phyloP scores from a whole-genome alignment of 2,888 invertebrate species.

The Hydraecia micacea region DNA sequence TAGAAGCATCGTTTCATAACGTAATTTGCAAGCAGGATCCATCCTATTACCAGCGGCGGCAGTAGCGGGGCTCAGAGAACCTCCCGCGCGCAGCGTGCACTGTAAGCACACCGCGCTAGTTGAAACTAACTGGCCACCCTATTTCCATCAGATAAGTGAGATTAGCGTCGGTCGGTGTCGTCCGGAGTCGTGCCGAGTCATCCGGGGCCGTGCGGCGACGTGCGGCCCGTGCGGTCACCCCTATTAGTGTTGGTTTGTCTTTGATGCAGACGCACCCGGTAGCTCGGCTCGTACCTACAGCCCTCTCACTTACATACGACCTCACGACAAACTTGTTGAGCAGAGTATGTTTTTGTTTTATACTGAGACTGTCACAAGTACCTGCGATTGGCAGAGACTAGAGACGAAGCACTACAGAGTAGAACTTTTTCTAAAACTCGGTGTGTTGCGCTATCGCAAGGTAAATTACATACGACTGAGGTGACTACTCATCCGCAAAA shows the following conservation, averaged over 20 bases:
- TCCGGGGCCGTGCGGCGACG: not conserved
- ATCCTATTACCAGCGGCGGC: not conserved
- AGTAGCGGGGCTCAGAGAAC: not conserved
- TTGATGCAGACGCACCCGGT: not conserved
- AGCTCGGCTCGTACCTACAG: not conserved
- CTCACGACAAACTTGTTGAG: not conserved
- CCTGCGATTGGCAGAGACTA: not conserved
- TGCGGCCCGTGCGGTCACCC: not conserved
- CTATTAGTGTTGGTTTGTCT: slow-evolving; percentile 3
- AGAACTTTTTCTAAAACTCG: not conserved
- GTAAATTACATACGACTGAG: too few species aligned
- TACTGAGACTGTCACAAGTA: not conserved
- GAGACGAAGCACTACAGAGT: not conserved
- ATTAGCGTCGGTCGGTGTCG: slow-evolving; percentile 13
- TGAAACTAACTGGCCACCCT: slow-evolving; percentile 24
- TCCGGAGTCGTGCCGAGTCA: not conserved
- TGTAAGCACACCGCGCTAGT: not conserved
- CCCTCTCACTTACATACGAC: not conserved
- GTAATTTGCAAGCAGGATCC: not conserved
- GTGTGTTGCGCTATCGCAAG: too few species aligned
- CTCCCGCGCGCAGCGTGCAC: slow-evolving; percentile 1
- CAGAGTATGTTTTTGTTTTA: not conserved
- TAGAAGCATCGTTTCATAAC: not conserved
- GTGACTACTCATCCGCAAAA: too few species aligned
- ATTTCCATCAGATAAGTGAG: slow-evolving; percentile 38